Percentiles rank a stretch among this genome's conserved stretches.
These are phyloP conservation scores for Rhynchopsitta pachyrhyncha DNA, from an alignment of 2,113 vertebrate species.

Conservation along the genomic window DNA sequence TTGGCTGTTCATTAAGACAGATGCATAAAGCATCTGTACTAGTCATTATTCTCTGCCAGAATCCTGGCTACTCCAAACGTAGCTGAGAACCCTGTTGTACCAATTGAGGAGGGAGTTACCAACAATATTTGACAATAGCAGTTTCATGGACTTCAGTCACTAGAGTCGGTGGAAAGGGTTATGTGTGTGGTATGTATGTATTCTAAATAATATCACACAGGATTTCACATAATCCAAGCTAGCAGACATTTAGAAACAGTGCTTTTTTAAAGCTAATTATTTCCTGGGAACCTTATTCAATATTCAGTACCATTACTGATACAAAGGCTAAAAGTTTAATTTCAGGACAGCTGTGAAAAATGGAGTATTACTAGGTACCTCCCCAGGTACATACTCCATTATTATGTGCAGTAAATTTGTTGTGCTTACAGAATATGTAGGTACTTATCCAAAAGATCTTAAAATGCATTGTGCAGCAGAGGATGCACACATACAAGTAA, in stretches of 20 bases:
- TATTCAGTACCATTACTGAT: background rate
- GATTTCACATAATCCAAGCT: background rate
- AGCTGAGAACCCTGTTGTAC: background rate
- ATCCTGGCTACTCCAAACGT: background rate
- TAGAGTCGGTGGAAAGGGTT: background rate
- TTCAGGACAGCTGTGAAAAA: background rate
- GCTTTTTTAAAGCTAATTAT: background rate
- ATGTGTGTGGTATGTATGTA: rapidly evolving
- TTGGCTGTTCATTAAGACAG: background rate
- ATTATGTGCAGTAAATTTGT: background rate
- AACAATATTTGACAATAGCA: background rate
- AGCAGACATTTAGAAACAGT: background rate
- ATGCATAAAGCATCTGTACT: constrained; percentile 32
- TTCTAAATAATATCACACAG: background rate
- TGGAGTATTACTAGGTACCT: background rate
- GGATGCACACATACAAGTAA: background rate
- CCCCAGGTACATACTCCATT: background rate
- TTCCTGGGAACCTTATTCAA: background rate
- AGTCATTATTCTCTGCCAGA: background rate
- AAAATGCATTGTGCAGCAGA: background rate
- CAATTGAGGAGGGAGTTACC: background rate
- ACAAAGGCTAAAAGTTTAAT: background rate
- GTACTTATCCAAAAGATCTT: background rate
- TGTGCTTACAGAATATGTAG: background rate
- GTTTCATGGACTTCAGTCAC: background rate